Evolutionary conservation across 1,140 invertebrate species (phyloP).

Genomic region (Hirudo medicinalis): DNA sequence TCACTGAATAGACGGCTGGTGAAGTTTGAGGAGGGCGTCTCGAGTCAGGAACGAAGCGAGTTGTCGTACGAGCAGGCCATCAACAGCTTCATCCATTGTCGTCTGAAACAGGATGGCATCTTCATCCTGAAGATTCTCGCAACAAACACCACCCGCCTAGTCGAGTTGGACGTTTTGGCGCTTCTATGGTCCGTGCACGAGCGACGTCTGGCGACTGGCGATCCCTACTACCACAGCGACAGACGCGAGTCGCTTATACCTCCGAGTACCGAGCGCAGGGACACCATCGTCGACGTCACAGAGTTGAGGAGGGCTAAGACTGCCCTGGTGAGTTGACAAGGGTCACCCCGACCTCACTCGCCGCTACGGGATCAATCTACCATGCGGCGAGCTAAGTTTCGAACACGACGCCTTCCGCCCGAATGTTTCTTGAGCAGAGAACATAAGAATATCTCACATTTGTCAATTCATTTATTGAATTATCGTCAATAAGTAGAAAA

Average conservation of each 20-base stretch:
- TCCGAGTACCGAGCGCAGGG: background rate
- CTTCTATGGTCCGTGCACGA: background rate
- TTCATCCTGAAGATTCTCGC: constrained; percentile 6
- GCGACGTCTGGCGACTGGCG: background rate
- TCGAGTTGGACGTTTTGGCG: background rate
- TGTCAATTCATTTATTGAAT: no score
- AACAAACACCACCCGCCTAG: background rate
- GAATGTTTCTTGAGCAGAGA: no score
- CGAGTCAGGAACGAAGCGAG: no score
- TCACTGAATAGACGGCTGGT: background rate
- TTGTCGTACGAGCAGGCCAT: background rate
- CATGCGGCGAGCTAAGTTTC: no score
- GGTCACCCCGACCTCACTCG: no score
- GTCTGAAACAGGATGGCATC: background rate
- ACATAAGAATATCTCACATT: no score
- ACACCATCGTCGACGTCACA: constrained; percentile 5
- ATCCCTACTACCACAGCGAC: background rate
- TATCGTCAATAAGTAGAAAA: no score
- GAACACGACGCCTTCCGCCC: no score
- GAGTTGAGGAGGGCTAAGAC: background rate
- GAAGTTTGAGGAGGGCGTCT: background rate
- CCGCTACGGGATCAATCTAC: no score
- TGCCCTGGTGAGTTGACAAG: no score
- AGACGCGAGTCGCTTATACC: background rate
- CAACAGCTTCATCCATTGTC: background rate